Evolutionary conservation across 2,113 vertebrate species (phyloP).

Genomic region (Anser cygnoides): DNA sequence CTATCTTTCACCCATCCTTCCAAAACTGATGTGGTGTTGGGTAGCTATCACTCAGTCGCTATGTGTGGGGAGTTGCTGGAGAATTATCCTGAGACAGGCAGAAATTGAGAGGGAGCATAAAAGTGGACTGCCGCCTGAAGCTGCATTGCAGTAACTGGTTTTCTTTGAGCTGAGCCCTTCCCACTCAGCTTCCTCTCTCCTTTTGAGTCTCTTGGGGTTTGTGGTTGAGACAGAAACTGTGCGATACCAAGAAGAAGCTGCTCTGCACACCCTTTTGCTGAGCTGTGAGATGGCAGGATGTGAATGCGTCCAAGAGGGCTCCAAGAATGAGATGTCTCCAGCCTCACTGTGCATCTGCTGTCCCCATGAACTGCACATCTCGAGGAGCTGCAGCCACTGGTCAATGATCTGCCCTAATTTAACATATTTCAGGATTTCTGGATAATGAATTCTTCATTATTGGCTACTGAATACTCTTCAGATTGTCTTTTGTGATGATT

Average conservation of each 20-base stretch:
- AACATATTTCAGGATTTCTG: background rate
- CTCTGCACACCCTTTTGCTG: background rate
- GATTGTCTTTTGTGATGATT: background rate
- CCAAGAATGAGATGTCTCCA: background rate
- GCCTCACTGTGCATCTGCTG: rapidly evolving
- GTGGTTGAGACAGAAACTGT: background rate
- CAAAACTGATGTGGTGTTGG: background rate
- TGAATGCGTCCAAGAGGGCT: background rate
- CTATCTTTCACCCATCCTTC: background rate
- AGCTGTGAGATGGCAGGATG: background rate
- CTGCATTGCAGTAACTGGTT: background rate
- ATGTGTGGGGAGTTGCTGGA: background rate
- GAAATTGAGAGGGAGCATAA: background rate
- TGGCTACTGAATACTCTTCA: background rate
- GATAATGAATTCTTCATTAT: background rate
- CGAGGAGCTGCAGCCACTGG: background rate
- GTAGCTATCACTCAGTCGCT: background rate
- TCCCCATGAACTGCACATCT: background rate
- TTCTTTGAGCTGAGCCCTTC: background rate
- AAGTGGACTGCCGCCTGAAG: no score
- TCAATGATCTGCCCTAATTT: background rate
- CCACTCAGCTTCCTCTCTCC: background rate
- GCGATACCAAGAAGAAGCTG: background rate
- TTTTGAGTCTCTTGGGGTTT: background rate
- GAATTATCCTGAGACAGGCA: no score